A percentile compares a stretch with the other conserved stretches of the same genome.
phyloP scores from a whole-genome alignment of 2,888 invertebrate genomes.

The Hirtodrosophila histrioides region DNA sequence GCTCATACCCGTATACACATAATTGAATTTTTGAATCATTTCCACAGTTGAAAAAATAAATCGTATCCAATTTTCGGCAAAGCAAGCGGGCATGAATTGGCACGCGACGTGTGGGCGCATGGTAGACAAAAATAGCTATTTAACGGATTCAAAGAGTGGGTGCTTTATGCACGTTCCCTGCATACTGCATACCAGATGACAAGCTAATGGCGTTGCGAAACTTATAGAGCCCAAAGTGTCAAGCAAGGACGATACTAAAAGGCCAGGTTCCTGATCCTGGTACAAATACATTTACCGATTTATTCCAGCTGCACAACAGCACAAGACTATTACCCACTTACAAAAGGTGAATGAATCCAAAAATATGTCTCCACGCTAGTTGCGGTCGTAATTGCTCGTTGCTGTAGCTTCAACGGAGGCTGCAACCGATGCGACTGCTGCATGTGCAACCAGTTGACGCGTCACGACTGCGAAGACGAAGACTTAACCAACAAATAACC shows the following conservation, averaged over 20 bases:
- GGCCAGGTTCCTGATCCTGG: background rate
- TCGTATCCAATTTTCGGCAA: constrained; percentile 23
- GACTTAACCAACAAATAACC: constrained; percentile 48
- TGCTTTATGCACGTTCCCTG: background rate
- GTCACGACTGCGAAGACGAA: constrained; percentile 1
- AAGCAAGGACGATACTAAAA: background rate
- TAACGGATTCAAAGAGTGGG: constrained; percentile 15
- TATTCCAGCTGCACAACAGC: background rate
- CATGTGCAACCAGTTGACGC: constrained; percentile 42
- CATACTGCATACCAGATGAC: constrained; percentile 15
- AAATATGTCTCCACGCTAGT: constrained; percentile 69
- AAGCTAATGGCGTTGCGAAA: background rate
- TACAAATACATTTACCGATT: background rate
- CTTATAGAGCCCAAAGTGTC: too few species aligned
- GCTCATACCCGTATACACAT: too few species aligned
- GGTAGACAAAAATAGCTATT: constrained; percentile 30
- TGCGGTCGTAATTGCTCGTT: constrained; percentile 64
- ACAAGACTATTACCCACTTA: constrained; percentile 16
- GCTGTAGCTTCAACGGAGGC: constrained; percentile 25
- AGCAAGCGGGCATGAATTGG: constrained; percentile 32
- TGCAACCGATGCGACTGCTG: constrained; percentile 17
- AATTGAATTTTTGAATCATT: too few species aligned
- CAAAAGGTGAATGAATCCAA: constrained; percentile 66
- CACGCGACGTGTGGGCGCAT: constrained; percentile 57
- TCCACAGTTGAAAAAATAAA: constrained; percentile 17